phyloP scores from a whole-genome alignment of 2,113 vertebrate genomes.

The Oxygymnocypris stewartii region DNA sequence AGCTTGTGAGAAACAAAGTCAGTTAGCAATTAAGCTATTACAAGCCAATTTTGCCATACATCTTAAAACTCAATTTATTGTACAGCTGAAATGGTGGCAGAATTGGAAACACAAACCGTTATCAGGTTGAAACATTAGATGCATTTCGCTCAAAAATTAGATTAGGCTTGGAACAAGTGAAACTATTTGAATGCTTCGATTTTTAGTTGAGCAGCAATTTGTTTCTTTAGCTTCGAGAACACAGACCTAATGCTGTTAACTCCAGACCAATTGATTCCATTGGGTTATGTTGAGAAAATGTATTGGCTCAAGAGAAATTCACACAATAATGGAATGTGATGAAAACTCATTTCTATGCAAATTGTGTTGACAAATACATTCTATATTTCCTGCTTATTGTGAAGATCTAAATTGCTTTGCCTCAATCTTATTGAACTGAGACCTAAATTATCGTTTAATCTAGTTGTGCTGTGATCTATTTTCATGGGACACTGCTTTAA shows the following conservation, averaged over 20 bases:
- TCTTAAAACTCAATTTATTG: conserved; percentile 35
- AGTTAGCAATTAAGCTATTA: background rate
- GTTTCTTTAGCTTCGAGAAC: conserved; percentile 30
- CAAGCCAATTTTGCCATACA: conserved; percentile 52
- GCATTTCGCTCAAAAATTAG: conserved; percentile 52
- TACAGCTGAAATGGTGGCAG: conserved; percentile 10
- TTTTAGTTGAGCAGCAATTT: conserved; percentile 48
- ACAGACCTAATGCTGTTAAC: conserved; percentile 58
- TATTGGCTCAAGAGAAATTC: conserved; percentile 56
- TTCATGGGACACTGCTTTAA: conserved; percentile 57
- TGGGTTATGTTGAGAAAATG: conserved; percentile 53
- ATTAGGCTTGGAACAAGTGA: conserved; percentile 35
- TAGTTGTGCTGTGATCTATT: conserved; percentile 71
- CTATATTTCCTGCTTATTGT: conserved; percentile 65
- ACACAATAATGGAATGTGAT: conserved; percentile 56
- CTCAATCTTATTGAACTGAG: conserved; percentile 68
- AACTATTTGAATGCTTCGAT: conserved; percentile 55
- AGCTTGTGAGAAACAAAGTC: background rate
- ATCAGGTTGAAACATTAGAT: conserved; percentile 36
- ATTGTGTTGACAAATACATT: conserved; percentile 75
- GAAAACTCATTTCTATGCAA: conserved; percentile 78
- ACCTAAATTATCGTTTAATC: conserved; percentile 75
- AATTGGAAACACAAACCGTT: conserved; percentile 32
- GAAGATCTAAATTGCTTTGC: conserved; percentile 65
- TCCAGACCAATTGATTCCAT: conserved; percentile 54